These are phyloP conservation scores for Drosophila tropicalis DNA, from an alignment of 1,140 invertebrate genomes.

Conservation along the genomic window DNA sequence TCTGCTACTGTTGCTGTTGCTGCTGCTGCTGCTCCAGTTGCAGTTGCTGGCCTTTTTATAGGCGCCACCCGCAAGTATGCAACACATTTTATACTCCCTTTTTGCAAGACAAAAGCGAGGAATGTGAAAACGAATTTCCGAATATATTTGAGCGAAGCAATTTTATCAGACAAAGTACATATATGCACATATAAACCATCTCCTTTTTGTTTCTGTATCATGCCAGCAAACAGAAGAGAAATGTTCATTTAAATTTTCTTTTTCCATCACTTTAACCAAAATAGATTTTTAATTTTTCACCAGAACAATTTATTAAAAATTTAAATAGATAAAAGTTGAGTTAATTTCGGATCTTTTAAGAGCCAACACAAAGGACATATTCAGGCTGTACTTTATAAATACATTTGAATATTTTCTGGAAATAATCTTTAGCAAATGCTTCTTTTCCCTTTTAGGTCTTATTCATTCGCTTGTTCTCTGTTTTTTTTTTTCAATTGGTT, in stretches of 20 bases:
- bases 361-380: too few species aligned
- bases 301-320: too few species aligned
- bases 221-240: not conserved
- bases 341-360: too few species aligned
- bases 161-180: slow-evolving; percentile 2
- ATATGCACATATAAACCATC: not conserved
- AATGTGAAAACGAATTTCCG: slow-evolving; percentile 9
- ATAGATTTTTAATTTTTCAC: too few species aligned
- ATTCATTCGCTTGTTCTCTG: slow-evolving; percentile 11
- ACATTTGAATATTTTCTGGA: too few species aligned
- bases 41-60: slow-evolving; percentile 42
- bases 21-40: slow-evolving; percentile 18
- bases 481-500: not conserved
- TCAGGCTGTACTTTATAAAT: too few species aligned
- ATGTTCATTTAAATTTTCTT: not conserved
- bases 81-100: slow-evolving; percentile 49
- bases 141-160: slow-evolving; percentile 7
- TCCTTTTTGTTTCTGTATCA: too few species aligned
- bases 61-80: slow-evolving; percentile 65
- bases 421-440: too few species aligned
- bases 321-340: too few species aligned
- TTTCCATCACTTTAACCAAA: not conserved
- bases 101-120: slow-evolving; percentile 45
- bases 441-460: too few species aligned
- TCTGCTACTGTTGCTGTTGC: slow-evolving; percentile 14